phyloP scores from a whole-genome alignment of 2,888 invertebrate species.

The Coelopa pilipes region DNA sequence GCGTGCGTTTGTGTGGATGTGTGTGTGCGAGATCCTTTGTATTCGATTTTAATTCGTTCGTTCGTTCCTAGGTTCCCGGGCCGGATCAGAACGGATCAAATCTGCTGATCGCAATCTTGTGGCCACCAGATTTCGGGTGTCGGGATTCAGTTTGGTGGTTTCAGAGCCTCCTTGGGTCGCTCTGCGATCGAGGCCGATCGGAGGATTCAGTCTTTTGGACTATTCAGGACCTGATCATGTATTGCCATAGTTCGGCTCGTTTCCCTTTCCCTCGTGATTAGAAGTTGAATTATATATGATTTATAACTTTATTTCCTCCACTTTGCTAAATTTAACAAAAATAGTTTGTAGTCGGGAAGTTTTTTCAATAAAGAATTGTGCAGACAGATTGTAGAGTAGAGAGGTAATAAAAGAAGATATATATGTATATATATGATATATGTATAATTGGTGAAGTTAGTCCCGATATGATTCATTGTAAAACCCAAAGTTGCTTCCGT shows the following conservation, averaged over 20 bases:
- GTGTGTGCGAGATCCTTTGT: constrained; percentile 18
- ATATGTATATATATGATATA: too few species aligned
- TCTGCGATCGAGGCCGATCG: background rate
- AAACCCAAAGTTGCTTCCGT: too few species aligned
- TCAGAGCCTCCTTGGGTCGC: too few species aligned
- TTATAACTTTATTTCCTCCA: background rate
- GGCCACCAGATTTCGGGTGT: constrained; percentile 34
- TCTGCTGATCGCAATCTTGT: constrained; percentile 34
- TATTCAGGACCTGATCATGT: background rate
- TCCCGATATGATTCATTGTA: too few species aligned
- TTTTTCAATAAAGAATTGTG: too few species aligned
- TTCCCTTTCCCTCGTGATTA: background rate
- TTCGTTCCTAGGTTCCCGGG: background rate
- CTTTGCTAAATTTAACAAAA: background rate
- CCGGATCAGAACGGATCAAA: background rate
- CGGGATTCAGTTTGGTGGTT: background rate
- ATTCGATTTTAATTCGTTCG: constrained; percentile 18
- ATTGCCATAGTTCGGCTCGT: background rate
- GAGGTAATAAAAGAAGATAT: background rate
- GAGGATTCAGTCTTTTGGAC: background rate
- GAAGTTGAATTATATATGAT: background rate
- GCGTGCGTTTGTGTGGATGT: background rate
- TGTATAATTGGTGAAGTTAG: too few species aligned
- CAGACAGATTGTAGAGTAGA: too few species aligned
- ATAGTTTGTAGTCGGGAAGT: background rate